Percentiles rank a stretch among this genome's conserved stretches.
These are phyloP conservation scores for Percopsis transmontana DNA, from an alignment of 2,113 vertebrate genomes.

Conservation along the genomic window DNA sequence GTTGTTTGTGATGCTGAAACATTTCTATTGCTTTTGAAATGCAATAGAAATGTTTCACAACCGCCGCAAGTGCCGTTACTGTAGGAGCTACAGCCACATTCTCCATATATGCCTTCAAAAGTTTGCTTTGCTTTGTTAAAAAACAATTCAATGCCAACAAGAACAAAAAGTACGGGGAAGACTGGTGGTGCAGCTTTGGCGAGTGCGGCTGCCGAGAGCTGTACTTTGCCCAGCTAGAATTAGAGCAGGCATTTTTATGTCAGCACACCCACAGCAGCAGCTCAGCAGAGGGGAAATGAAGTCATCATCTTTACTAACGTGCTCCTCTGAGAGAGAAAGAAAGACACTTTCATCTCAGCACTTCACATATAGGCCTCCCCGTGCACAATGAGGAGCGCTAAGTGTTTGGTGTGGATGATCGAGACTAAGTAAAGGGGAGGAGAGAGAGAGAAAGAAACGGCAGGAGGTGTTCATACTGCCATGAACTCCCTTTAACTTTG, in stretches of 20 bases:
- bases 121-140: no score
- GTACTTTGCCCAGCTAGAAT: constrained; percentile 9
- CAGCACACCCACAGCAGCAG: constrained; percentile 16
- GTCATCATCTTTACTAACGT: constrained; percentile 29
- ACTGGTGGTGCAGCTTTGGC: no score
- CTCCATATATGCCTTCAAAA: no score
- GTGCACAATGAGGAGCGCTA: constrained; percentile 1
- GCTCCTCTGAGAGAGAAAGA: constrained; percentile 14
- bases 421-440: neutral
- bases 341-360: constrained; percentile 31
- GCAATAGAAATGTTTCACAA: no score
- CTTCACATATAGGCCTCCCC: constrained; percentile 22
- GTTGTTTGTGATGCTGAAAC: no score
- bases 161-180: no score
- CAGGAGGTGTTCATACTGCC: neutral
- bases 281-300: constrained; percentile 35
- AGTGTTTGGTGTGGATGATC: neutral
- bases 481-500: constrained; percentile 2
- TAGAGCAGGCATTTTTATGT: constrained; percentile 21
- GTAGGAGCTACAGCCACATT: no score
- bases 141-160: no score
- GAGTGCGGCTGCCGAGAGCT: no score
- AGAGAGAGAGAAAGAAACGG: neutral
- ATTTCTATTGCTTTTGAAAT: no score
- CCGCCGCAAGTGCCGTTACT: no score